A percentile compares a stretch with the other conserved stretches of the same genome.
Evolutionary conservation across 35 echinoderm and acorn worm genomes (phyloP).

Genomic region (Ptychodera flava): DNA sequence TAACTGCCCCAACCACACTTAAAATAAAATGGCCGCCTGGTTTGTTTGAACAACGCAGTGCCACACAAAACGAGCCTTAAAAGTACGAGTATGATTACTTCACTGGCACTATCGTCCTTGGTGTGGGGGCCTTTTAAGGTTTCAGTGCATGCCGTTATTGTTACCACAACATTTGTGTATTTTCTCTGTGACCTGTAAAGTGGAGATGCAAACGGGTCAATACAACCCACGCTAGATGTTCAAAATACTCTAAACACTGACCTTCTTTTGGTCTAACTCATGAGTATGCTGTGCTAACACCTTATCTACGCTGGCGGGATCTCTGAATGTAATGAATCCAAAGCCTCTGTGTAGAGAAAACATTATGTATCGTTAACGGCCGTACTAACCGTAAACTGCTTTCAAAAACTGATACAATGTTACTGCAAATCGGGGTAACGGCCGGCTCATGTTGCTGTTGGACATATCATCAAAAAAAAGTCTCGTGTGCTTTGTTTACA

Average conservation of each 20-base stretch:
- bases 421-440: too few relatives aligned
- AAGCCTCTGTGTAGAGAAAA: slow-evolving; percentile 84
- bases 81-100: not conserved
- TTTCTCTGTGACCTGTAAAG: not conserved
- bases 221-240: not conserved
- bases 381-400: not conserved
- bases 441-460: not conserved
- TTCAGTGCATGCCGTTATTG: not conserved
- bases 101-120: not conserved
- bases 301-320: slow-evolving; percentile 86
- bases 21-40: not conserved
- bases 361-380: not conserved
- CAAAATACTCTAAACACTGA: slow-evolving; percentile 30
- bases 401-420: not conserved
- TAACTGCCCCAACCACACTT: too few relatives aligned
- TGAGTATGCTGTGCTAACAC: slow-evolving; percentile 83
- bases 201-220: not conserved
- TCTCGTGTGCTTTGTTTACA: not conserved
- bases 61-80: too few relatives aligned
- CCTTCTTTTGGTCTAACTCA: slow-evolving; percentile 97
- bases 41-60: not conserved
- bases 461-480: not conserved
- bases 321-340: slow-evolving; percentile 90
- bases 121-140: not conserved
- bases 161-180: not conserved